Evolutionary conservation across 1,140 invertebrate genomes (phyloP).

Genomic region (Nasonia vitripennis): DNA sequence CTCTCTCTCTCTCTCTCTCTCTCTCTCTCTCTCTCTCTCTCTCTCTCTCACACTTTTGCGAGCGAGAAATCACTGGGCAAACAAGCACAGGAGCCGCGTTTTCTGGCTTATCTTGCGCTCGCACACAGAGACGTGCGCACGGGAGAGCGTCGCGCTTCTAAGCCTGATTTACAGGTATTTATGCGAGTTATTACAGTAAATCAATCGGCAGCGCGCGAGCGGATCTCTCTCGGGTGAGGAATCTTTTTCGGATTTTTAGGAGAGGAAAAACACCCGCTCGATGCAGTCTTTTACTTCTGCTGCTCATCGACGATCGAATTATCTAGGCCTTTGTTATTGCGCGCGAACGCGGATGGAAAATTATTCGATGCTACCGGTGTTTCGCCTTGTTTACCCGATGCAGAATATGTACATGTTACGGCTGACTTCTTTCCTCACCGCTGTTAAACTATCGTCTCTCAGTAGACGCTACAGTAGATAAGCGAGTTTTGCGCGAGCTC

Average conservation of each 20-base stretch:
- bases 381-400: not conserved
- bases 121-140: constrained; percentile 27
- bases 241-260: constrained; percentile 11
- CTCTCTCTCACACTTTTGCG: not conserved
- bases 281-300: not conserved
- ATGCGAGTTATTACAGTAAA: constrained; percentile 64
- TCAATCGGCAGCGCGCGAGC: constrained; percentile 57
- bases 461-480: too few relatives aligned
- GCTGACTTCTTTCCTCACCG: too few relatives aligned
- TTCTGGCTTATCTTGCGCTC: constrained; percentile 49
- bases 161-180: constrained; percentile 73
- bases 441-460: too few relatives aligned
- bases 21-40: constrained; percentile 12
- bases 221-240: not conserved
- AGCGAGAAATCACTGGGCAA: constrained; percentile 69
- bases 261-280: constrained; percentile 11
- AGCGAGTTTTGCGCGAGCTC: too few relatives aligned
- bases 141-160: constrained; percentile 57
- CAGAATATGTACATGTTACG: too few relatives aligned
- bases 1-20: too few relatives aligned
- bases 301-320: too few relatives aligned
- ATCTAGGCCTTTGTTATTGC: too few relatives aligned
- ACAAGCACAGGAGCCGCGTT: constrained; percentile 49
- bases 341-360: not conserved
- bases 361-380: not conserved